These are phyloP conservation scores for Nannobrachium achirus DNA, from an alignment of 2,113 vertebrate species.

Conservation along the genomic window DNA sequence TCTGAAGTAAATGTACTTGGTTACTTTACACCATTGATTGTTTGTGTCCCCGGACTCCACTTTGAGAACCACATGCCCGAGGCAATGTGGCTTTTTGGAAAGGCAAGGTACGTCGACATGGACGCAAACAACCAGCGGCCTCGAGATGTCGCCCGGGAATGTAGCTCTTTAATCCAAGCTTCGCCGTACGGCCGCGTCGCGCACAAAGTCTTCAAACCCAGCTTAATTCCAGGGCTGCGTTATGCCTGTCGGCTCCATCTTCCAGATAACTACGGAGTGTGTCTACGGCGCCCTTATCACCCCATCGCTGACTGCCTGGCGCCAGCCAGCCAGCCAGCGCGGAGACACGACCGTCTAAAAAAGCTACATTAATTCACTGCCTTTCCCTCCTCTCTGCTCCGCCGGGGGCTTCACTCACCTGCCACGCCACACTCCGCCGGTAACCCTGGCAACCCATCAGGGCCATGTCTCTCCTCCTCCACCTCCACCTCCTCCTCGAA, in stretches of 20 bases:
- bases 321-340: too few relatives aligned
- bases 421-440: conserved; percentile 39
- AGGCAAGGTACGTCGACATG: too few relatives aligned
- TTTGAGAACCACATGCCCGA: too few relatives aligned
- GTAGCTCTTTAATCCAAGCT: too few relatives aligned
- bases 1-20: too few relatives aligned
- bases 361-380: too few relatives aligned
- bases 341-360: too few relatives aligned
- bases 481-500: neutral
- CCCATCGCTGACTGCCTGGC: conserved; percentile 19
- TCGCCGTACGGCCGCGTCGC: neutral
- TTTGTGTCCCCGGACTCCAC: too few relatives aligned
- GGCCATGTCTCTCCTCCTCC: conserved; percentile 10
- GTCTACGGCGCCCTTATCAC: conserved; percentile 1
- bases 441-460: conserved; percentile 64
- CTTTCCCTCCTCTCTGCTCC: conserved; percentile 5
- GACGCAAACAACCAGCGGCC: too few relatives aligned
- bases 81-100: too few relatives aligned
- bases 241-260: neutral
- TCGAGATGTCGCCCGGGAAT: too few relatives aligned
- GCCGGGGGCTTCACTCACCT: conserved; percentile 35
- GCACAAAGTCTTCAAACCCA: neutral
- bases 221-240: neutral
- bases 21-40: too few relatives aligned
- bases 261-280: neutral